These are phyloP conservation scores for Pangasius sanitwongsei DNA, from an alignment of 2,797 vertebrate genomes.

Conservation along the genomic window DNA sequence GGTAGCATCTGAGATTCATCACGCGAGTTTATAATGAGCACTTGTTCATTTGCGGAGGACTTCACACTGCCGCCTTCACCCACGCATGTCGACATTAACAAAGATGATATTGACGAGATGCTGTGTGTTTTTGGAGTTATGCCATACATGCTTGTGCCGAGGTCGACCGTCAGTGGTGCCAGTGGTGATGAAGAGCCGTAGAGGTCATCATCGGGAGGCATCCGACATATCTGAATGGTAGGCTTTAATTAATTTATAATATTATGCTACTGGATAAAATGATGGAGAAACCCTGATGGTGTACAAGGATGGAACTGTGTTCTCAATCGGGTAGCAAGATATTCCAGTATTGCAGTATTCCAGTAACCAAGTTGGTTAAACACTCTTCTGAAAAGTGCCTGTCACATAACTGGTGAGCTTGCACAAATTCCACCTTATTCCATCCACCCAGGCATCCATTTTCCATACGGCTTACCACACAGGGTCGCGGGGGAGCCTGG, in stretches of 20 bases:
- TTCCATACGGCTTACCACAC: no score
- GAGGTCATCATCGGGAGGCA: not conserved
- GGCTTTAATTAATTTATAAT: not conserved
- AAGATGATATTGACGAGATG: not conserved
- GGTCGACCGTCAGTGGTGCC: not conserved
- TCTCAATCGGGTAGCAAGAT: not conserved
- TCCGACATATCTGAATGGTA: not conserved
- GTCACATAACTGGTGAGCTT: not conserved
- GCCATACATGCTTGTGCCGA: not conserved
- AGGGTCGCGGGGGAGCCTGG: no score
- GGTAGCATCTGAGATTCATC: not conserved
- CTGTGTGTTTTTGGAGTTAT: constrained; percentile 1
- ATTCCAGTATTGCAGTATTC: no score
- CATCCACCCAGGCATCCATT: no score
- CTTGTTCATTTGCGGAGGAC: not conserved
- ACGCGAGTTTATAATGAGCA: not conserved
- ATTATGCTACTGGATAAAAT: not conserved
- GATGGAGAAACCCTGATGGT: not conserved
- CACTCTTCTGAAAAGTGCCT: not conserved
- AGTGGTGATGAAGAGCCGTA: not conserved
- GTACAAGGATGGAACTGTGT: not conserved
- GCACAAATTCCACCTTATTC: not conserved
- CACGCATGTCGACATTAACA: not conserved
- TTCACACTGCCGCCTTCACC: not conserved
- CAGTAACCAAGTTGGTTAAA: not conserved